Evolutionary conservation across 2,113 vertebrate genomes (phyloP), one percentile per base, ranked within the genome.

Genomic region (Corvus cornix): DNA sequence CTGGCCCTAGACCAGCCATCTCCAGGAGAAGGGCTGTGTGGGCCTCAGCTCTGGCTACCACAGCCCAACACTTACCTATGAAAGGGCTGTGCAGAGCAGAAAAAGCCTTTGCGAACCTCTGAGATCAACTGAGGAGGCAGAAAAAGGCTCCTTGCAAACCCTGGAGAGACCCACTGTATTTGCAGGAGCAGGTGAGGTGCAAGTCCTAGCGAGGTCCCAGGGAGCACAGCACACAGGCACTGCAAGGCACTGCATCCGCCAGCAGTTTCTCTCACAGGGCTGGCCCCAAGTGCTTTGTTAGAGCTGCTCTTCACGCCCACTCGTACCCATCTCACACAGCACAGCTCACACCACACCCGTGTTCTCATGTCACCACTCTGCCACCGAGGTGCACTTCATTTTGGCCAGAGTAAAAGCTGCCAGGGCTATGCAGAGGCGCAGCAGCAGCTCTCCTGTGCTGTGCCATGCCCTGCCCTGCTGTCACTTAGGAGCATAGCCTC

Each of bases 191-290:
- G 33, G 44, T 28, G 52, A 75, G 43, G 16, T 55, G 9, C 69
- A 33, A 26, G 11, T 58, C 1, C 1, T 39, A 13, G n/a, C 0
- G 0, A 46, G 8, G 30, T 10, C 18, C 18, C 3, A 3, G 23
- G 28, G 21, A 78, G 46, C 46, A 62, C 37, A 89, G 22, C 0
- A 12, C 0, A 0, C 33, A 69, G 53, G 46, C 43, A 49, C 13
- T 3, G 15, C 19, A 13, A 31, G 23, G 37, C 37, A 37, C 74
- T 18, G 27, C 81, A 15, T 37, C 62, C 53, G 66, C 22, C 2
- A 62, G 70, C 44, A 49, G 6, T 1, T 11, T 33, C n/a, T 78
- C n/a, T 6, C 7, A 1, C 0, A 16, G 31, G 41, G 35, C 14
- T 46, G 78, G 46, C 33, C 63, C 20, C 9, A 26, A 27, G 16